Evolutionary conservation across 2,888 invertebrate species (phyloP), one percentile per base, ranked within the genome.

Genomic region (Drosophila nr. medialis): DNA sequence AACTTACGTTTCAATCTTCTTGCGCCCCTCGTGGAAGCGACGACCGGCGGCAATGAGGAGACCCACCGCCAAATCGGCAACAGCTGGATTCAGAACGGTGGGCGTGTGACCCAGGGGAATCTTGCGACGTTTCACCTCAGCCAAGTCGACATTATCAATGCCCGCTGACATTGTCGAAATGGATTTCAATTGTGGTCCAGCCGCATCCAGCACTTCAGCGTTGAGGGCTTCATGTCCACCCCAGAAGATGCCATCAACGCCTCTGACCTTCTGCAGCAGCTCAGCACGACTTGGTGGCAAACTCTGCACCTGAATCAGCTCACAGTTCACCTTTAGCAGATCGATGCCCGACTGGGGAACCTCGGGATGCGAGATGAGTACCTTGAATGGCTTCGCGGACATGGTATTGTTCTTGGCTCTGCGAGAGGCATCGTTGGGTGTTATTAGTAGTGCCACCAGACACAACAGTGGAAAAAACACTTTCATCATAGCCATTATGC

Each of bases 161-260:
- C 98, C 98, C 1, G 97, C 97, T 0, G 98, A 97, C 95, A 97
- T 96, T 0, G 97, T 96, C 0, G 96, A 95, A 5, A 98, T 94
- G 0, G 96, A 95, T 93, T 96, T 96, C 60, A 98, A 91, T 59
- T 95, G 94, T 0, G 95, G 94, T 6, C 97, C 93, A 8, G 92
- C 93, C 1, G 90, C 91, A 81, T 93, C 89, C 49, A 93, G 55
- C 0, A 86, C 83, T 70, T 92, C 93, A 7, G 87, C 91, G 73
- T 93, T 87, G 1, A 93, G 76, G 0, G 80, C 64, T 0, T 86
- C 77, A 74, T 91, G 91, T 2, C 85, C 83, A 2, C 79, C 92
- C 93, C 93, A 93, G 36, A 92, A 77, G 3, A 93, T 81, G 11
- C 90, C 93, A 71, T 93, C 86, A 5, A 92, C 90, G 21, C 93